phyloP scores from a whole-genome alignment of 2,888 invertebrate genomes.

The Xanthia icteritia region DNA sequence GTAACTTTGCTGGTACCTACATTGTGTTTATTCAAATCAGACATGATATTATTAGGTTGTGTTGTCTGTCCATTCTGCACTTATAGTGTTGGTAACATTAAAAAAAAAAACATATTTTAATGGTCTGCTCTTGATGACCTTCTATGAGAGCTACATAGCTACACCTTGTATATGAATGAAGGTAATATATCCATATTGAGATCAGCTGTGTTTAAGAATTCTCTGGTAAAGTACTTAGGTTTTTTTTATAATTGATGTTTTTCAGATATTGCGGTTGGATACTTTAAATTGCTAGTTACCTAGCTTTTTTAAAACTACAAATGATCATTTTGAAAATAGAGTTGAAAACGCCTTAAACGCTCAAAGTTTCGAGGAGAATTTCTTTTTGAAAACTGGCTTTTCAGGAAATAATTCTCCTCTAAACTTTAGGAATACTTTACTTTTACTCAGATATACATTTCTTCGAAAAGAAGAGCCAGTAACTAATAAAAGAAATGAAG shows the following conservation, averaged over 20 bases:
- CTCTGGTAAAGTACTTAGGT: not conserved
- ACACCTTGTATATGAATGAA: not conserved
- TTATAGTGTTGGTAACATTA: not conserved
- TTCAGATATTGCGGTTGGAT: not conserved
- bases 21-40: not conserved
- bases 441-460: not conserved
- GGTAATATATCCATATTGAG: not conserved
- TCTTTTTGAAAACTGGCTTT: not conserved
- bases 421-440: not conserved
- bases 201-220: not conserved
- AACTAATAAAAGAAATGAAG: not conserved
- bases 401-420: not conserved
- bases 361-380: too few species aligned
- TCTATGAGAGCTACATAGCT: not conserved
- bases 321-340: not conserved
- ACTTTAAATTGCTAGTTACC: not conserved
- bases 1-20: not conserved
- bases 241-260: not conserved
- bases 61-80: conserved; percentile 18
- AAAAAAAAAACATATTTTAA: too few species aligned
- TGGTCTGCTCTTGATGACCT: not conserved
- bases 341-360: not conserved
- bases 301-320: not conserved
- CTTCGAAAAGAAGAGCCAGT: not conserved
- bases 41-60: not conserved